Conservation (phyloP, 2,797 vertebrate species). For the Bradypodion pumilum region DNA sequence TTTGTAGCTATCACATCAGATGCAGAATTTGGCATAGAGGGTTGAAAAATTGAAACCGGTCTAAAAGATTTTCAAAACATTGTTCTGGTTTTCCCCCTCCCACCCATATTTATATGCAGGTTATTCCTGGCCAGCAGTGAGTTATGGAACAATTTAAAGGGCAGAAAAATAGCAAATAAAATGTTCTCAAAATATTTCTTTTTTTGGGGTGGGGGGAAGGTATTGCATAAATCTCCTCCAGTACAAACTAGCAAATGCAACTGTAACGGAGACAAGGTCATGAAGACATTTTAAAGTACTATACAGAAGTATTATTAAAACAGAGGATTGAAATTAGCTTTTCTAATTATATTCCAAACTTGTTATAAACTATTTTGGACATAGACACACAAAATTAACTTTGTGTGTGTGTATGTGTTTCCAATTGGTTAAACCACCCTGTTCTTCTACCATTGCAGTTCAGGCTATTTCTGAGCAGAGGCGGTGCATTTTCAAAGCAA, state of each 20-base stretch:
- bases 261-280: not conserved
- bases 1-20: not conserved
- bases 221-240: rapidly evolving
- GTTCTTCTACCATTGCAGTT: not conserved
- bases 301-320: not conserved
- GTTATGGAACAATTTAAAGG: not conserved
- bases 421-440: not conserved
- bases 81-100: not conserved
- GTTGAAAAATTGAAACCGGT: not conserved
- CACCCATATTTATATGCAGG: not conserved
- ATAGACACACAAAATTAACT: not conserved
- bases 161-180: not conserved
- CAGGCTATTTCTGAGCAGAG: not conserved
- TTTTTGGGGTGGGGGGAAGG: no score
- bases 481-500: not conserved
- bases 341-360: not conserved
- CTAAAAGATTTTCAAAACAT: not conserved
- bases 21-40: not conserved
- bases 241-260: not conserved
- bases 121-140: not conserved
- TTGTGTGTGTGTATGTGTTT: not conserved
- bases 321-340: not conserved
- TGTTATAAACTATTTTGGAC: not conserved
- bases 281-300: not conserved
- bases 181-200: not conserved